phyloP scores from a whole-genome alignment of 2,888 invertebrate genomes.

The Neocrepidodera transversa region DNA sequence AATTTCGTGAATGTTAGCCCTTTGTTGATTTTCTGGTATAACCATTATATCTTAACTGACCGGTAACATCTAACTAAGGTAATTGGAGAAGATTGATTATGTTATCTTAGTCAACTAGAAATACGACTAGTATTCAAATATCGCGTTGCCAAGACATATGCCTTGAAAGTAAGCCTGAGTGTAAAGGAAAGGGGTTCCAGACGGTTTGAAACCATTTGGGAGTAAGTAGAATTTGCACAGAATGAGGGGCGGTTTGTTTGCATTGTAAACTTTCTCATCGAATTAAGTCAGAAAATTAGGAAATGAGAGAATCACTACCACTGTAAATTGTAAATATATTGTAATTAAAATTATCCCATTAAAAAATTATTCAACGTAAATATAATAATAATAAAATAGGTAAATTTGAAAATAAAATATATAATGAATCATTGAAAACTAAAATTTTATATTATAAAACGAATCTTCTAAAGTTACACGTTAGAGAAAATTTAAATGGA shows the following conservation, averaged over 20 bases:
- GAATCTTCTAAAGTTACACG: too few species aligned
- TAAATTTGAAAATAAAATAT: too few species aligned
- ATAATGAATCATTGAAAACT: too few species aligned
- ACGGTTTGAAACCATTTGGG: slow-evolving; percentile 19
- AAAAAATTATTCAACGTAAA: not conserved
- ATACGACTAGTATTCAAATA: slow-evolving; percentile 18
- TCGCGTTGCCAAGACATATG: slow-evolving; percentile 26
- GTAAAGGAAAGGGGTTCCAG: slow-evolving; percentile 18
- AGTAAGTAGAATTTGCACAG: slow-evolving; percentile 15
- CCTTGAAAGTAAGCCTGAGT: slow-evolving; percentile 20
- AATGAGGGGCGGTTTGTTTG: slow-evolving; percentile 22
- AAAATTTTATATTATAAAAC: too few species aligned
- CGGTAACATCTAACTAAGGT: not conserved
- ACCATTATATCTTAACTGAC: not conserved
- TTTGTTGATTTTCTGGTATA: too few species aligned
- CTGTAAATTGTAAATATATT: not conserved
- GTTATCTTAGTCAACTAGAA: slow-evolving; percentile 24
- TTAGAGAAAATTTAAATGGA: too few species aligned
- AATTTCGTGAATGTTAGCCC: too few species aligned
- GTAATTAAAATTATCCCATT: slow-evolving; percentile 15
- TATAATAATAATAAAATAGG: too few species aligned
- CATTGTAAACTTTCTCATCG: slow-evolving; percentile 20
- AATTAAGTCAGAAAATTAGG: slow-evolving; percentile 23
- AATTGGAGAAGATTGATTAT: slow-evolving; percentile 21
- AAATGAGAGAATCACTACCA: slow-evolving; percentile 14